Conservation (phyloP, 1,140 invertebrate species). For the Triops longicaudatus region DNA sequence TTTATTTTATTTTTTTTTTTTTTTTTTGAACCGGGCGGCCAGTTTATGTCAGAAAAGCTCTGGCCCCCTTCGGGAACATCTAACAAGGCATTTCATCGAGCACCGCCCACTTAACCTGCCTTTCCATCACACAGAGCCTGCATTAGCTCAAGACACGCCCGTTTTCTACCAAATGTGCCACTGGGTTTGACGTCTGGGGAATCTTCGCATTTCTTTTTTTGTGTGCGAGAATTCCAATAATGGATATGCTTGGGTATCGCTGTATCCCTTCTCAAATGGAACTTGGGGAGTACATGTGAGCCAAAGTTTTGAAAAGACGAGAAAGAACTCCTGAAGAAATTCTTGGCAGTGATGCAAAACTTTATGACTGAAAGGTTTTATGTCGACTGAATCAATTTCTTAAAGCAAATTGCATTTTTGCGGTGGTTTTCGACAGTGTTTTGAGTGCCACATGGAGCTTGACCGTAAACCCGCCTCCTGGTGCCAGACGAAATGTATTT, state of each 20-base stretch:
- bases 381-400: neutral
- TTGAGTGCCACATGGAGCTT: neutral
- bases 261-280: neutral
- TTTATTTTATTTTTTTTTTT: neutral
- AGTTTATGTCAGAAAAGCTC: neutral
- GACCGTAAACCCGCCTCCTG: neutral
- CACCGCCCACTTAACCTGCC: neutral
- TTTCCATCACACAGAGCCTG: neutral
- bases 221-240: neutral
- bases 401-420: neutral
- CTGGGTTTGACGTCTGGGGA: neutral
- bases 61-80: neutral
- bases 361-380: neutral
- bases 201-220: neutral
- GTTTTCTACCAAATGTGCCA: neutral
- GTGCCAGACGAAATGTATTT: neutral
- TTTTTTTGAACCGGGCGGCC: neutral
- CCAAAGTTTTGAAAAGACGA: neutral
- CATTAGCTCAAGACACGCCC: neutral
- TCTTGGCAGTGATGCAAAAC: neutral
- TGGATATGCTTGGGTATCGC: neutral
- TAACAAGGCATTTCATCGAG: conserved; percentile 1
- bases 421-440: neutral
- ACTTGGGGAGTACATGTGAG: too few relatives aligned
- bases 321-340: neutral